Conservation (phyloP, 1,140 invertebrate species). For the Camponotus pennsylvanicus region DNA sequence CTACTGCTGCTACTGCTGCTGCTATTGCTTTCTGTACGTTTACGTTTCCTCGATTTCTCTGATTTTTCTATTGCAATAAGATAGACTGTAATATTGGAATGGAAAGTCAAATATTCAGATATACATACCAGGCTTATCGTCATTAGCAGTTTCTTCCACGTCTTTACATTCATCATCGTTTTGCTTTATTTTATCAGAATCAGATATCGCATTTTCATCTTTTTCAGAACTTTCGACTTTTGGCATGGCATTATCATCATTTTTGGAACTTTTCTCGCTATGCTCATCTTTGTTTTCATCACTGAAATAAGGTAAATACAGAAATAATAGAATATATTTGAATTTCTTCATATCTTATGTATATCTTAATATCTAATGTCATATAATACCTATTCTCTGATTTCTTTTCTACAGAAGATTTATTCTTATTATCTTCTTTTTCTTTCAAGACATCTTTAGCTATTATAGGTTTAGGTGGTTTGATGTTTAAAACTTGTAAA, state of each 20-base stretch:
- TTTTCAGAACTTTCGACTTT: slow-evolving; percentile 84
- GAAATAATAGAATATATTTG: slow-evolving; percentile 23
- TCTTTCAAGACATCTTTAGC: slow-evolving; percentile 79
- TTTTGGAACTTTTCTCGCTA: slow-evolving; percentile 74
- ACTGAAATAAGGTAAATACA: slow-evolving; percentile 49
- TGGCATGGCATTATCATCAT: slow-evolving; percentile 75
- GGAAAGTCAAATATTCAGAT: background rate
- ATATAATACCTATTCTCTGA: slow-evolving; percentile 73
- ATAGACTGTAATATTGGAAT: background rate
- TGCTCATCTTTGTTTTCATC: slow-evolving; percentile 62
- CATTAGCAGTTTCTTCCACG: slow-evolving; percentile 77
- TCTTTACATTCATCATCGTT: slow-evolving; percentile 83
- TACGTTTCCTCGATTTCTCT: slow-evolving; percentile 80
- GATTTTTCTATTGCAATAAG: slow-evolving; percentile 55
- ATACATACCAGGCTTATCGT: slow-evolving; percentile 20
- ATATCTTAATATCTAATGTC: background rate
- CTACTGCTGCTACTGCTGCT: slow-evolving; percentile 82
- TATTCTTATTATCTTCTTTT: slow-evolving; percentile 82
- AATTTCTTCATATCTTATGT: background rate
- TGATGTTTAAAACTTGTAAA: slow-evolving; percentile 93
- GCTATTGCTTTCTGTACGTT: slow-evolving; percentile 82
- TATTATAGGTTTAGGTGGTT: slow-evolving; percentile 81
- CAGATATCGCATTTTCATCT: slow-evolving; percentile 82
- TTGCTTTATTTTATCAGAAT: slow-evolving; percentile 28
- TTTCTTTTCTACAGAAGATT: slow-evolving; percentile 82